These are phyloP conservation scores for Bolinopsis microptera DNA, from an alignment of 37 sponge, comb jelly and placozoan genomes.

Conservation along the genomic window DNA sequence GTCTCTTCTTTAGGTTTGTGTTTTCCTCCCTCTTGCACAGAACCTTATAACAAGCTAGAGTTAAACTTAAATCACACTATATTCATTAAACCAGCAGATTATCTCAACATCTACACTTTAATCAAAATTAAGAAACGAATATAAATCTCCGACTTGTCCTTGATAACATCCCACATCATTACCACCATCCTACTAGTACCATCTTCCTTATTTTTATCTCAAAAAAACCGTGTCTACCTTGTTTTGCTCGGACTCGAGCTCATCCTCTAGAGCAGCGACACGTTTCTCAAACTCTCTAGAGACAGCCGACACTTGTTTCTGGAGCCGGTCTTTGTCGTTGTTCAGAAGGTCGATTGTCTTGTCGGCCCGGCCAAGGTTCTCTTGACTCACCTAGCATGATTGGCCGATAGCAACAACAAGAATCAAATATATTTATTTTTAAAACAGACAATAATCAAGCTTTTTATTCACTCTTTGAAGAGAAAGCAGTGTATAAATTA, in stretches of 20 bases:
- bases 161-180: no score
- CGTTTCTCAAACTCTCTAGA: conserved; percentile 58
- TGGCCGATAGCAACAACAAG: neutral
- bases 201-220: no score
- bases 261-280: conserved; percentile 24
- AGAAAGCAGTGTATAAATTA: no score
- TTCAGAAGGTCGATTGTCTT: conserved; percentile 61
- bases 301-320: conserved; percentile 16
- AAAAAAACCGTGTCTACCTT: no score
- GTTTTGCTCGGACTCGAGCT: conserved; percentile 22
- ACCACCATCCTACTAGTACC: no score
- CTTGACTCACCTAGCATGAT: neutral
- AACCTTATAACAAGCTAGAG: neutral
- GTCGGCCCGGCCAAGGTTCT: conserved; percentile 52
- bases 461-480: no score
- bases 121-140: no score
- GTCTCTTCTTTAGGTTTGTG: conserved; percentile 26
- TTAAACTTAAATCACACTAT: no score
- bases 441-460: neutral
- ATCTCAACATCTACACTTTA: no score
- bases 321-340: conserved; percentile 26
- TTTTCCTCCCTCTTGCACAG: conserved; percentile 15
- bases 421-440: neutral
- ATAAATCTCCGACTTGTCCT: no score
- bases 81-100: no score